These are phyloP conservation scores for Cacoxenus indagator DNA, from an alignment of 2,888 invertebrate genomes.

Conservation along the genomic window DNA sequence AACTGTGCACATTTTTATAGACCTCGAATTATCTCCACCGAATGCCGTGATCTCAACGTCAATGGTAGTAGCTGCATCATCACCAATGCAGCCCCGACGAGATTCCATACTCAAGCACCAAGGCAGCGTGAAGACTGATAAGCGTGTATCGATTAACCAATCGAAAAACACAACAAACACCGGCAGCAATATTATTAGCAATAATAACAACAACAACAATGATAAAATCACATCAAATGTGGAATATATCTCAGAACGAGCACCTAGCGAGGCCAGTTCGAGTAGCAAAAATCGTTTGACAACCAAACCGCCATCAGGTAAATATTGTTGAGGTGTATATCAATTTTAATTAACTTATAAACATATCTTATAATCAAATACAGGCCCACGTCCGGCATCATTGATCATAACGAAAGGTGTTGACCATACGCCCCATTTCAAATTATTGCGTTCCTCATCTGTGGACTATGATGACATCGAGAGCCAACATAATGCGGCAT, in stretches of 20 bases:
- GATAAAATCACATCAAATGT: constrained; percentile 57
- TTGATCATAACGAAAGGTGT: constrained; percentile 68
- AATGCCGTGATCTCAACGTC: constrained; percentile 41
- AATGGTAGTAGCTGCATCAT: constrained; percentile 31
- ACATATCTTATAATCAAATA: background rate
- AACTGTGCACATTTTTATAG: constrained; percentile 36
- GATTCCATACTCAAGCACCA: constrained; percentile 70
- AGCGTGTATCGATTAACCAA: constrained; percentile 69
- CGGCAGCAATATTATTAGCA: constrained; percentile 43
- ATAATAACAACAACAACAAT: constrained; percentile 36
- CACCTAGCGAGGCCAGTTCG: constrained; percentile 40
- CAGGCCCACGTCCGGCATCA: constrained; percentile 69
- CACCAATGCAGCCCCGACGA: constrained; percentile 61
- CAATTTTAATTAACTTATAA: background rate
- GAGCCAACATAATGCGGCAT: constrained; percentile 56
- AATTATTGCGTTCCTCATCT: constrained; percentile 68
- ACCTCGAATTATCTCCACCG: constrained; percentile 43
- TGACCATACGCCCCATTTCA: constrained; percentile 65
- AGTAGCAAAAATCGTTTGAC: constrained; percentile 49
- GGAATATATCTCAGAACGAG: constrained; percentile 66
- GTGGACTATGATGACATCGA: constrained; percentile 70
- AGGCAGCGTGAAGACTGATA: constrained; percentile 66
- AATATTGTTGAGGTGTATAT: background rate
- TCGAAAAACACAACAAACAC: constrained; percentile 38
- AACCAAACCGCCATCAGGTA: constrained; percentile 63